phyloP scores from a whole-genome alignment of 2,797 vertebrate species.

The Siniperca undulata region DNA sequence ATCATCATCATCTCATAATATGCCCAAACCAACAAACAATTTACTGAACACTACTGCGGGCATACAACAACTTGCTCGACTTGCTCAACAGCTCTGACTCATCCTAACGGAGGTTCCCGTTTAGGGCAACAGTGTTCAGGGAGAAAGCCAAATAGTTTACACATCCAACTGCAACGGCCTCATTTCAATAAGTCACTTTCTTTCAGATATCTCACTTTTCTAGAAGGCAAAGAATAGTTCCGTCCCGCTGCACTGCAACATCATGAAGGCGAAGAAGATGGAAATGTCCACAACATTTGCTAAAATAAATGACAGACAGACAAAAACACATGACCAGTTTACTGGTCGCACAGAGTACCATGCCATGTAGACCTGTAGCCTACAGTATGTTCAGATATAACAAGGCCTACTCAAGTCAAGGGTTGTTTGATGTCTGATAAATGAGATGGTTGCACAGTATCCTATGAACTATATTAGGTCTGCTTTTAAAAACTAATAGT shows the following conservation, averaged over 20 bases:
- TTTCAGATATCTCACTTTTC: not conserved
- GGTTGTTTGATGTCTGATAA: not conserved
- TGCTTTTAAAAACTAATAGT: not conserved
- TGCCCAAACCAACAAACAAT: not conserved
- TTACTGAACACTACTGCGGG: not conserved
- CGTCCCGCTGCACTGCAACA: not conserved
- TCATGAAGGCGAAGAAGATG: not conserved
- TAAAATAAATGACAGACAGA: not conserved
- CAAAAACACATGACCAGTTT: not conserved
- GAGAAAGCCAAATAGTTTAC: not conserved
- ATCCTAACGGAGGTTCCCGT: not conserved
- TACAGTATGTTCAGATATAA: not conserved
- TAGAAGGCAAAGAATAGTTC: not conserved
- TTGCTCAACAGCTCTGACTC: conserved; percentile 4
- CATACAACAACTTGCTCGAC: not conserved
- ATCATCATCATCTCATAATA: not conserved
- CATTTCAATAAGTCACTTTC: not conserved
- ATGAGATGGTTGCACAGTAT: not conserved
- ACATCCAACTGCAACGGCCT: not conserved
- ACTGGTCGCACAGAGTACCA: not conserved
- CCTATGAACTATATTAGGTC: not conserved
- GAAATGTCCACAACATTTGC: not conserved
- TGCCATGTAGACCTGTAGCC: too few species aligned
- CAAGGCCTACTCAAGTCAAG: not conserved
- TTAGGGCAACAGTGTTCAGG: not conserved